Evolutionary conservation across 2,888 invertebrate species (phyloP).

Genomic region (Nasonia oneida): DNA sequence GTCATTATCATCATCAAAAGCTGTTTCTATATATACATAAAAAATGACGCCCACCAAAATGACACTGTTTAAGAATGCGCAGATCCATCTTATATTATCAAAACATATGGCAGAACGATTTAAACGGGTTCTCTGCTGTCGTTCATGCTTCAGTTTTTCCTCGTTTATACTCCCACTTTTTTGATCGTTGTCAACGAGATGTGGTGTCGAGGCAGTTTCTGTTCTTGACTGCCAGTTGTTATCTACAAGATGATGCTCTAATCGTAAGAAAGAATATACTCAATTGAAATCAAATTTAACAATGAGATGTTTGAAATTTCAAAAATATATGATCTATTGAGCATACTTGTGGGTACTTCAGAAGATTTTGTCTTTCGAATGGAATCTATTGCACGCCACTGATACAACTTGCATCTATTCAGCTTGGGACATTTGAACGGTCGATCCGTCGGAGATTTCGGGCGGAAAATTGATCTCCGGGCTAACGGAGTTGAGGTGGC

Average conservation of each 20-base stretch:
- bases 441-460: conserved; percentile 18
- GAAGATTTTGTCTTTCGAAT: conserved; percentile 52
- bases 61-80: conserved; percentile 43
- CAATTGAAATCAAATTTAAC: not conserved
- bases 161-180: not conserved
- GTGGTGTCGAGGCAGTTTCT: conserved; percentile 45
- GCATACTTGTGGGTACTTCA: conserved; percentile 42
- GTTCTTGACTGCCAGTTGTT: conserved; percentile 23
- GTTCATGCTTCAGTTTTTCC: not conserved
- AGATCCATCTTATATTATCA: conserved; percentile 52
- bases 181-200: conserved; percentile 31
- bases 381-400: conserved; percentile 24
- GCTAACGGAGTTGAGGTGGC: not conserved
- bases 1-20: not conserved
- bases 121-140: not conserved
- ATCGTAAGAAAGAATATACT: not conserved
- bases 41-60: conserved; percentile 31
- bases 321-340: not conserved
- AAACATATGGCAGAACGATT: conserved; percentile 43
- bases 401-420: conserved; percentile 22
- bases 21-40: not conserved
- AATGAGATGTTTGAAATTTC: not conserved
- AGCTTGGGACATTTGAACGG: conserved; percentile 27
- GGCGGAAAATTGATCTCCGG: conserved; percentile 20
- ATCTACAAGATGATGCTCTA: not conserved